Conservation (phyloP, 2,888 invertebrate genomes). For the Rapana venosa region DNA sequence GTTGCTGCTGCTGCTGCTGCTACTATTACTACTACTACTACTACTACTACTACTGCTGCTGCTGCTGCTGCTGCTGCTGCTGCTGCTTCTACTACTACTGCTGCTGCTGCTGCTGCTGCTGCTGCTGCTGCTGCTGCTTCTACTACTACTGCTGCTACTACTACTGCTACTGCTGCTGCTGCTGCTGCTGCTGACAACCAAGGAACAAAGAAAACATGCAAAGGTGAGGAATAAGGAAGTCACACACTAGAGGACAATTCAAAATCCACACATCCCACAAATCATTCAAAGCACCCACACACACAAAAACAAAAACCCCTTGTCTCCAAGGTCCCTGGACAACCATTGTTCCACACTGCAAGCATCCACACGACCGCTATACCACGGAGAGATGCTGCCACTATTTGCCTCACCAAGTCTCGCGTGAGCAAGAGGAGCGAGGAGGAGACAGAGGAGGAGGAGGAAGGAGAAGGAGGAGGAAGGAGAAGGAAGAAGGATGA, state of each 20-base stretch:
- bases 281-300: too few species aligned
- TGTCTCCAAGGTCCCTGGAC: too few species aligned
- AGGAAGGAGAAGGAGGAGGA: constrained; percentile 12
- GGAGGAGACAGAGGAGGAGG: not conserved
- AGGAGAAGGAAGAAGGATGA: not conserved
- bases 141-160: constrained; percentile 15
- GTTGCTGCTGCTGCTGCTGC: not conserved
- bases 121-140: not conserved
- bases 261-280: too few species aligned
- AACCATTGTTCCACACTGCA: too few species aligned
- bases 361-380: too few species aligned
- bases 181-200: not conserved
- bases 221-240: too few species aligned
- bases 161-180: not conserved
- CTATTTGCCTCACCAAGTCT: constrained; percentile 24
- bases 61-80: not conserved
- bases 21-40: constrained; percentile 16
- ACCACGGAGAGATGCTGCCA: not conserved
- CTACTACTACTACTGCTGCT: constrained; percentile 27
- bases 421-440: constrained; percentile 22
- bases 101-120: too few species aligned
- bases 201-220: too few species aligned
- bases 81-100: too few species aligned
- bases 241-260: too few species aligned
- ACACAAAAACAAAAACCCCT: too few species aligned